A percentile compares a stretch with the other conserved stretches of the same genome.
Conservation (phyloP, 2,797 vertebrate species). For the Eulemur mongoz region DNA sequence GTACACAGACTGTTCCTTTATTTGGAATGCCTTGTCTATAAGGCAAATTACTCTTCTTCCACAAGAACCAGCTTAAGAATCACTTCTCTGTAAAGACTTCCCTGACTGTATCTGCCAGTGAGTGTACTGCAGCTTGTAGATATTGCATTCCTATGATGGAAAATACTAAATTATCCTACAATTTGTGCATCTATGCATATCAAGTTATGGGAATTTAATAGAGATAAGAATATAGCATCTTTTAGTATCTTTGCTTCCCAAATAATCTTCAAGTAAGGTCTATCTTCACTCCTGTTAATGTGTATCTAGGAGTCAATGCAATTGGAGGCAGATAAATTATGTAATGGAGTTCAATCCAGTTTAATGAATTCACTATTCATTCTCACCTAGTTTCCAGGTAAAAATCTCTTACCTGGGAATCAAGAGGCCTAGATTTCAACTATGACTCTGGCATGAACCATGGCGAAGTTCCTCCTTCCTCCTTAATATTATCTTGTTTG, state of each 20-base stretch:
- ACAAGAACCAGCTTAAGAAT: neutral
- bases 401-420: neutral
- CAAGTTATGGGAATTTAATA: neutral
- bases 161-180: neutral
- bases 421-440: neutral
- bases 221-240: neutral
- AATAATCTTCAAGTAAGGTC: neutral
- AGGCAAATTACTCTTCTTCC: neutral
- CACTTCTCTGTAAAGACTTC: neutral
- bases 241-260: neutral
- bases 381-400: neutral
- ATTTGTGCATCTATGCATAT: neutral
- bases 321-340: neutral
- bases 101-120: neutral
- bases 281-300: neutral
- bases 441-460: neutral
- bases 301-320: neutral
- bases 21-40: neutral
- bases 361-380: neutral
- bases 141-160: neutral
- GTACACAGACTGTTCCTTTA: neutral
- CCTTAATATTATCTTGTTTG: neutral
- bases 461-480: neutral
- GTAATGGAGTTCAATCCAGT: neutral
- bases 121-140: neutral